A percentile compares a stretch with the other conserved stretches of the same genome.
Conservation (phyloP, 2,113 vertebrate genomes). For the Ahaetulla prasina region DNA sequence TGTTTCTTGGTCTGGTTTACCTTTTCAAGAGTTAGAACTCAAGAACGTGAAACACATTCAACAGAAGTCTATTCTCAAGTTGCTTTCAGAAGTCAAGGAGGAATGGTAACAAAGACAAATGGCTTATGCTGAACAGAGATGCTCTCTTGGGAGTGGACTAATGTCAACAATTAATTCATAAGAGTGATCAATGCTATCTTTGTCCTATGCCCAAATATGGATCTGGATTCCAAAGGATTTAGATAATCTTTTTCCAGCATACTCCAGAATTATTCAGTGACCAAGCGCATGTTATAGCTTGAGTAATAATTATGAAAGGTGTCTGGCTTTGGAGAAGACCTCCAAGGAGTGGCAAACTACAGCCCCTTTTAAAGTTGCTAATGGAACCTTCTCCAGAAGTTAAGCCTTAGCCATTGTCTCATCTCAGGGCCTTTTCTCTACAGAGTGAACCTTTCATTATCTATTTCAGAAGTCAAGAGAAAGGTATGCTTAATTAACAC, state of each 20-base stretch:
- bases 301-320: background rate
- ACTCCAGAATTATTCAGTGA: background rate
- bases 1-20: background rate
- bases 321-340: background rate
- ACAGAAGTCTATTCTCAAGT: background rate
- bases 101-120: background rate
- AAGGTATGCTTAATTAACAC: background rate
- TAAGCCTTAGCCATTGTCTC: background rate
- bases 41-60: background rate
- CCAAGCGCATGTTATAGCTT: background rate
- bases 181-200: background rate
- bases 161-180: background rate
- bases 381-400: background rate
- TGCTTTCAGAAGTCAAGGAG: background rate
- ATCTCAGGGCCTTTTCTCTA: background rate
- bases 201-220: background rate
- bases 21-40: background rate
- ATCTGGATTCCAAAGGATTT: background rate
- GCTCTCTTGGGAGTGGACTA: background rate
- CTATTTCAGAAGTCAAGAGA: background rate
- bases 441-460: background rate
- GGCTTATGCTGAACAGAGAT: background rate
- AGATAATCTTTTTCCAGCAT: background rate
- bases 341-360: background rate
- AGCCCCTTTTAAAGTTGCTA: background rate